phyloP scores from a whole-genome alignment of 1,140 invertebrate species.

The Lanistes nyassanus region DNA sequence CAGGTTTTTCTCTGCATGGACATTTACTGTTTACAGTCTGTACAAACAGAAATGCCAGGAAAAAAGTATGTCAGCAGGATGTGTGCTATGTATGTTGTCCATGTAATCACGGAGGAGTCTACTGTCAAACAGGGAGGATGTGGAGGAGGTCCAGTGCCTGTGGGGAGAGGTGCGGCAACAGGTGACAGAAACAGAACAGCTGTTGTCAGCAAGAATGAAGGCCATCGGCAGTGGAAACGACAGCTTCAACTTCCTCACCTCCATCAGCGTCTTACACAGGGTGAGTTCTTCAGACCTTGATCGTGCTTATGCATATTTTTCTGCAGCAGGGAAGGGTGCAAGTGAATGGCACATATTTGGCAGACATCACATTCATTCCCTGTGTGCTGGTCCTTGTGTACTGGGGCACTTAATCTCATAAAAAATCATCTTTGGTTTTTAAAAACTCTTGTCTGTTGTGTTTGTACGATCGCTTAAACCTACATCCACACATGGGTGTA shows the following conservation, averaged over 20 bases:
- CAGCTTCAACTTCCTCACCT: slow-evolving; percentile 40
- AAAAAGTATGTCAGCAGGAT: not conserved
- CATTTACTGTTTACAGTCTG: no score
- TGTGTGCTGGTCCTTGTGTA: no score
- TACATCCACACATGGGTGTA: no score
- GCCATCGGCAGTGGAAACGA: slow-evolving; percentile 44
- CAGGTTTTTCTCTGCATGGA: no score
- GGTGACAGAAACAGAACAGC: slow-evolving; percentile 41
- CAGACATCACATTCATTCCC: no score
- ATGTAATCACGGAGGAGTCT: not conserved
- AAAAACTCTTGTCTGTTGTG: no score
- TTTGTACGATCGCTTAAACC: no score
- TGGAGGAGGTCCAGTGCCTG: slow-evolving; percentile 45
- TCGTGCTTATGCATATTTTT: not conserved
- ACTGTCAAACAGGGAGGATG: slow-evolving; percentile 41
- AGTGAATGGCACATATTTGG: no score
- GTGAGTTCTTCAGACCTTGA: slow-evolving; percentile 19
- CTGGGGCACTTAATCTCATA: no score
- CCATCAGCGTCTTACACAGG: slow-evolving; percentile 38
- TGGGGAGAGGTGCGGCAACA: slow-evolving; percentile 43
- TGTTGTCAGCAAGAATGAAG: slow-evolving; percentile 38
- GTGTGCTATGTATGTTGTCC: not conserved
- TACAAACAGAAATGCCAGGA: no score
- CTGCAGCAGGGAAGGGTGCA: no score
- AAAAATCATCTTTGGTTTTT: no score